Conservation (phyloP, 2,888 invertebrate genomes). For the Nymphalis c-album region DNA sequence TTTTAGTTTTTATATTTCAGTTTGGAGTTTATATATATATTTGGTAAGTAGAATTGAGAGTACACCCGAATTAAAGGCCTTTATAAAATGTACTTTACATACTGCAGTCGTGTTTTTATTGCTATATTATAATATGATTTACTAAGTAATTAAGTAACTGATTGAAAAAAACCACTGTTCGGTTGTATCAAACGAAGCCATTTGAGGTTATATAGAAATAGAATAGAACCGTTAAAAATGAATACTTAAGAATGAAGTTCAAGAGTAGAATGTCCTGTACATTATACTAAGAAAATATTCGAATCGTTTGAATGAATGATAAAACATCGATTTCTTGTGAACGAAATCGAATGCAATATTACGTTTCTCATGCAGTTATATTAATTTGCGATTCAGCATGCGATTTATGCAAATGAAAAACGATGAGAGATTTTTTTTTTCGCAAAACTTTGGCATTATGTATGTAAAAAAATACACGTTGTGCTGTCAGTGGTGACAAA, state of each 20-base stretch:
- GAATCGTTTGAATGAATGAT: slow-evolving; percentile 18
- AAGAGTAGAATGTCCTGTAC: background rate
- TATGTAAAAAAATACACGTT: slow-evolving; percentile 57
- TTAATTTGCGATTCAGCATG: slow-evolving; percentile 52
- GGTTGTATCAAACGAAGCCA: no score
- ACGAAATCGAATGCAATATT: slow-evolving; percentile 31
- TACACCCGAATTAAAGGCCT: no score
- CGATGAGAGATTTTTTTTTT: slow-evolving; percentile 17
- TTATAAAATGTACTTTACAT: no score
- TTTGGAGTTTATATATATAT: no score
- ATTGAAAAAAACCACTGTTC: no score
- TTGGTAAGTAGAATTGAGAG: no score
- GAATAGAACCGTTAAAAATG: no score
- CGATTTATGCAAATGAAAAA: slow-evolving; percentile 52
- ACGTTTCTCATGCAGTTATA: slow-evolving; percentile 49
- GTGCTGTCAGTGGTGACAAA: slow-evolving; percentile 57
- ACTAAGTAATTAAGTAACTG: no score
- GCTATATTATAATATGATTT: no score
- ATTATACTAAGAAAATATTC: slow-evolving; percentile 1
- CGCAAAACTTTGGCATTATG: slow-evolving; percentile 30
- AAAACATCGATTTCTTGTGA: slow-evolving; percentile 19
- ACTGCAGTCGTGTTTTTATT: no score
- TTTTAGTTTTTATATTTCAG: no score
- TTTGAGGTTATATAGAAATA: no score
- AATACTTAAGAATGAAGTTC: background rate